phyloP scores from a whole-genome alignment of 2,113 vertebrate species.

The Syngnathoides biaculeatus region DNA sequence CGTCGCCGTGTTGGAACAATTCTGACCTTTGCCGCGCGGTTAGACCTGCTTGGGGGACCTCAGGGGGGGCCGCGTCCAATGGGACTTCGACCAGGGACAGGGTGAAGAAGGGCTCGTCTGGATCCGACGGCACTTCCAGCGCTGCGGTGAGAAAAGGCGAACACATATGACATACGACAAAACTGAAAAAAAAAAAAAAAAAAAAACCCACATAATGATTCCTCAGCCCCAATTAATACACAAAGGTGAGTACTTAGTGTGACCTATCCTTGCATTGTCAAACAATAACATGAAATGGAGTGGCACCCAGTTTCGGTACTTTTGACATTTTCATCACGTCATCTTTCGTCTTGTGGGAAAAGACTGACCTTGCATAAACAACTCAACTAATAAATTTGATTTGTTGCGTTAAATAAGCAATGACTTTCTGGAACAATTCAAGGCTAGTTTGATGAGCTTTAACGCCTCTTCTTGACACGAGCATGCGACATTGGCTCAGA shows the following conservation, averaged over 20 bases:
- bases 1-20: not conserved
- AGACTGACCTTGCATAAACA: too few species aligned
- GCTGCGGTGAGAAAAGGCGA: conserved; percentile 18
- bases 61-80: conserved; percentile 25
- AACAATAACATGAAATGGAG: not conserved
- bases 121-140: conserved; percentile 38
- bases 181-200: not conserved
- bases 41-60: conserved; percentile 15
- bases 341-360: too few species aligned
- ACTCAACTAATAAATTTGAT: too few species aligned
- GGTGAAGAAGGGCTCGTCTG: conserved; percentile 66
- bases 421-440: not conserved
- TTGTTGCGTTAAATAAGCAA: too few species aligned
- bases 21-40: conserved; percentile 41
- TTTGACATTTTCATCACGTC: not conserved
- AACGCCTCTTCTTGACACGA: too few species aligned
- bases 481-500: too few species aligned
- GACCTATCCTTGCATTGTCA: not conserved
- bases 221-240: not conserved
- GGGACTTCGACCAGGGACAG: conserved; percentile 71
- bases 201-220: not conserved
- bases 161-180: not conserved
- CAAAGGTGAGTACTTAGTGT: not conserved
- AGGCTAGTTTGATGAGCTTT: too few species aligned
- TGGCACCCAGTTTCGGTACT: not conserved